Conservation (phyloP, 1,140 invertebrate species). For the Cephus cinctus region DNA sequence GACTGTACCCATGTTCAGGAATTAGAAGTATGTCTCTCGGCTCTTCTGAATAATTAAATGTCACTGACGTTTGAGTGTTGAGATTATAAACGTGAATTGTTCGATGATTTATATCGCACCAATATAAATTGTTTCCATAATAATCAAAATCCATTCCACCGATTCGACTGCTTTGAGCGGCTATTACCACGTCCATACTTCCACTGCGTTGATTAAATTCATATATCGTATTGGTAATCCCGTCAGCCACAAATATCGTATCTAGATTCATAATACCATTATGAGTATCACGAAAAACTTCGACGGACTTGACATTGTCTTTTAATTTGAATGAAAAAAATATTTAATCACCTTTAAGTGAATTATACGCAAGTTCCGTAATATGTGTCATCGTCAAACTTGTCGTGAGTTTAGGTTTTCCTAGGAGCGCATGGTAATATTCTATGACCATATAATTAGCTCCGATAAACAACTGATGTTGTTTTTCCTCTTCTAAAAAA, state of each 20-base stretch:
- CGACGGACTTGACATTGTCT: too few relatives aligned
- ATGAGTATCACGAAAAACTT: too few relatives aligned
- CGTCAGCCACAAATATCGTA: slow-evolving; percentile 22
- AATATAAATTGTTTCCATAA: slow-evolving; percentile 67
- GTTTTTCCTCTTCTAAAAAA: slow-evolving; percentile 18
- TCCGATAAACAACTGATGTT: slow-evolving; percentile 39
- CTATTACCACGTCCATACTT: slow-evolving; percentile 41
- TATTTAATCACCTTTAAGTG: slow-evolving; percentile 31
- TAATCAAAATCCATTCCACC: slow-evolving; percentile 68
- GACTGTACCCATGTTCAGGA: slow-evolving; percentile 63
- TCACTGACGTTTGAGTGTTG: slow-evolving; percentile 55
- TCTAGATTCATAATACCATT: slow-evolving; percentile 20
- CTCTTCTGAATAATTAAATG: slow-evolving; percentile 56
- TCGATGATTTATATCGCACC: slow-evolving; percentile 58
- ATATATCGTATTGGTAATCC: slow-evolving; percentile 25
- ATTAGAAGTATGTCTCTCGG: slow-evolving; percentile 64
- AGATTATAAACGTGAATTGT: slow-evolving; percentile 63
- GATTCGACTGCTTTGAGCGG: slow-evolving; percentile 56
- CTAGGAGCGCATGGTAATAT: slow-evolving; percentile 45
- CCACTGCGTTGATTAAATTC: slow-evolving; percentile 43
- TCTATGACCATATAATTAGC: slow-evolving; percentile 34
- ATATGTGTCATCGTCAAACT: slow-evolving; percentile 15
- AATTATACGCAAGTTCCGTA: slow-evolving; percentile 38
- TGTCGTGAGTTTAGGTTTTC: slow-evolving; percentile 35
- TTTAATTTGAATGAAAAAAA: neutral